A percentile compares a stretch with the other conserved stretches of the same genome.
Conservation (phyloP, 2,113 vertebrate genomes). For the Atlantisia rogersi region DNA sequence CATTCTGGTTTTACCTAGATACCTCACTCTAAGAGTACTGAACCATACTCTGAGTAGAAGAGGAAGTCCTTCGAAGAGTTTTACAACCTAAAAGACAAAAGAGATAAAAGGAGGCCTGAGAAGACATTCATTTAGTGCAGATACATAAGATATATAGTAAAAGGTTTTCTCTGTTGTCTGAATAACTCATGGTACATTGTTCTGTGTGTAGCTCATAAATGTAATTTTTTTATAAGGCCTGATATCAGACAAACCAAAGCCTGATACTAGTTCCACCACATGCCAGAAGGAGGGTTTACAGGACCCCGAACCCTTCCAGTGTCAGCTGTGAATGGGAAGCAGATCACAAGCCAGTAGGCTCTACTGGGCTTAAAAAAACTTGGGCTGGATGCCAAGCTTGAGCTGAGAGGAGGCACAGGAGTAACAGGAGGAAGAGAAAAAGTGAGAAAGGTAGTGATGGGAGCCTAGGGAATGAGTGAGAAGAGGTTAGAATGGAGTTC, state of each 20-base stretch:
- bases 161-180: not conserved
- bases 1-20: not conserved
- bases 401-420: not conserved
- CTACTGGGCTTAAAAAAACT: not conserved
- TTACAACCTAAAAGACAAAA: not conserved
- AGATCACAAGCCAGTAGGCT: not conserved
- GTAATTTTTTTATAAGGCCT: not conserved
- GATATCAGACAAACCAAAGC: not conserved
- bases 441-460: not conserved
- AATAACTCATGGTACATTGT: not conserved
- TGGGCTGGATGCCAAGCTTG: not conserved
- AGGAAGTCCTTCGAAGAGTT: not conserved
- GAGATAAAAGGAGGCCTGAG: not conserved
- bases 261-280: not conserved
- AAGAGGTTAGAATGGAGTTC: not conserved
- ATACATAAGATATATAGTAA: not conserved
- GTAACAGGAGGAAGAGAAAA: not conserved
- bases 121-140: not conserved
- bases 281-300: not conserved
- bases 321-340: not conserved
- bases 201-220: not conserved
- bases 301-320: not conserved
- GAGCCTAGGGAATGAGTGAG: not conserved
- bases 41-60: not conserved
- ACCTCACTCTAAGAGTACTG: not conserved